Conservation (phyloP, 1,140 invertebrate species). For the Nomia melanderi region DNA sequence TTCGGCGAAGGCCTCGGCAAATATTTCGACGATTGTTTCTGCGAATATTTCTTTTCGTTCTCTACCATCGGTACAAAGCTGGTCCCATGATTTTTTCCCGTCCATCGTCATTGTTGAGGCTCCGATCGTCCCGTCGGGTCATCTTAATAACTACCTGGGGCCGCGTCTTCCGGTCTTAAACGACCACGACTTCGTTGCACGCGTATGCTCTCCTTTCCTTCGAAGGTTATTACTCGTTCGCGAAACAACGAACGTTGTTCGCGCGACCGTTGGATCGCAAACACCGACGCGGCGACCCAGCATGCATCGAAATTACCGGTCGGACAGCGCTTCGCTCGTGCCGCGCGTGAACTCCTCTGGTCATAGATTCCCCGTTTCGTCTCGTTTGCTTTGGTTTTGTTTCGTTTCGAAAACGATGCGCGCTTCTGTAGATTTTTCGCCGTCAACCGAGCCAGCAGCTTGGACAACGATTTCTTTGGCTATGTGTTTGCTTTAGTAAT, state of each 20-base stretch:
- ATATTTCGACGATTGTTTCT: too few relatives aligned
- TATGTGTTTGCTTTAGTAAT: neutral
- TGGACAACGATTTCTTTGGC: neutral
- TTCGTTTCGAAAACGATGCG: neutral
- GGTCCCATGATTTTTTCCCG: too few relatives aligned
- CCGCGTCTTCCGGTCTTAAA: neutral
- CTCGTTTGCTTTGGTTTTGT: constrained; percentile 5
- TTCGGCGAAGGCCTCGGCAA: too few relatives aligned
- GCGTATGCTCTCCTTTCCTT: neutral
- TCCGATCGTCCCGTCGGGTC: neutral
- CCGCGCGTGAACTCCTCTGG: too few relatives aligned
- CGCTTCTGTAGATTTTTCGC: neutral
- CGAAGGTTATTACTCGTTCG: neutral
- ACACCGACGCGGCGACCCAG: constrained; percentile 31
- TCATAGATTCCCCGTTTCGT: neutral
- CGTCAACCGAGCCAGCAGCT: neutral
- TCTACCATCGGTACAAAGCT: neutral
- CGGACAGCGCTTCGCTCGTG: neutral
- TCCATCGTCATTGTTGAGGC: neutral
- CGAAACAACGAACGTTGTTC: neutral
- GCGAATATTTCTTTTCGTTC: constrained; percentile 24
- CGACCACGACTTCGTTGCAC: neutral
- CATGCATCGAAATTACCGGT: constrained; percentile 47
- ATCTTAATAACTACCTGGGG: neutral
- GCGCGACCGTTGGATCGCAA: constrained; percentile 16